Percentiles rank a stretch among this genome's conserved stretches.
Conservation (phyloP, 2,888 invertebrate genomes). For the Phortica magna region DNA sequence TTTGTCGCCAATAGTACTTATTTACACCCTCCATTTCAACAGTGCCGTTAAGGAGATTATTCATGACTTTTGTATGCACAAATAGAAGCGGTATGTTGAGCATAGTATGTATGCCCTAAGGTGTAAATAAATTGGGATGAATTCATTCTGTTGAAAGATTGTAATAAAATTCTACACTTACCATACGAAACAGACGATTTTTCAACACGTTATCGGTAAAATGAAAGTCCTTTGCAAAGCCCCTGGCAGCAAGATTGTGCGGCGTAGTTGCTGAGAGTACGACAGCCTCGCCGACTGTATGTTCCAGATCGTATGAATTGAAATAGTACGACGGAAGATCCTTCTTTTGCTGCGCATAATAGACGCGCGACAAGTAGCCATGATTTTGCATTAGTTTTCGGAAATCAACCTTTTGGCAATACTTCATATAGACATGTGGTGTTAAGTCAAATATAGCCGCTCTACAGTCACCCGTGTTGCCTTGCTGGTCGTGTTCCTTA, state of each 20-base stretch:
- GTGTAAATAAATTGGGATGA: slow-evolving; percentile 26
- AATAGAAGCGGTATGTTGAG: slow-evolving; percentile 85
- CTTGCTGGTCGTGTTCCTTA: slow-evolving; percentile 66
- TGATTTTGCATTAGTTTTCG: slow-evolving; percentile 75
- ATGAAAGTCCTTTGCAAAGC: slow-evolving; percentile 64
- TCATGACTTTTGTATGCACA: slow-evolving; percentile 84
- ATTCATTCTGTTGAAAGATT: neutral
- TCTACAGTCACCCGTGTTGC: slow-evolving; percentile 70
- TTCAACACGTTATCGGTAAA: slow-evolving; percentile 66
- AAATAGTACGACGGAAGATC: slow-evolving; percentile 73
- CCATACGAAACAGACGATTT: slow-evolving; percentile 75
- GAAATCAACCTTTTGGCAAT: slow-evolving; percentile 75
- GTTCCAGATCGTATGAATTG: slow-evolving; percentile 73
- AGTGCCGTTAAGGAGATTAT: slow-evolving; percentile 83
- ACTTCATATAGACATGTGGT: slow-evolving; percentile 73
- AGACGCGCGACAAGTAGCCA: slow-evolving; percentile 70
- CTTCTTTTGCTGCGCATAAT: slow-evolving; percentile 73
- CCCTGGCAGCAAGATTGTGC: slow-evolving; percentile 69
- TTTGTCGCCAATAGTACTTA: slow-evolving; percentile 83
- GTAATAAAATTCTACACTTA: slow-evolving; percentile 45
- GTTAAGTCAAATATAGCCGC: slow-evolving; percentile 75
- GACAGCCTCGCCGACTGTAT: slow-evolving; percentile 74
- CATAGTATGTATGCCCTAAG: slow-evolving; percentile 83
- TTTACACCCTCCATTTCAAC: slow-evolving; percentile 82
- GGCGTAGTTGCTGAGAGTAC: slow-evolving; percentile 75